These are phyloP conservation scores for Dermatemys mawii DNA, from an alignment of 2,113 vertebrate species.

Conservation along the genomic window DNA sequence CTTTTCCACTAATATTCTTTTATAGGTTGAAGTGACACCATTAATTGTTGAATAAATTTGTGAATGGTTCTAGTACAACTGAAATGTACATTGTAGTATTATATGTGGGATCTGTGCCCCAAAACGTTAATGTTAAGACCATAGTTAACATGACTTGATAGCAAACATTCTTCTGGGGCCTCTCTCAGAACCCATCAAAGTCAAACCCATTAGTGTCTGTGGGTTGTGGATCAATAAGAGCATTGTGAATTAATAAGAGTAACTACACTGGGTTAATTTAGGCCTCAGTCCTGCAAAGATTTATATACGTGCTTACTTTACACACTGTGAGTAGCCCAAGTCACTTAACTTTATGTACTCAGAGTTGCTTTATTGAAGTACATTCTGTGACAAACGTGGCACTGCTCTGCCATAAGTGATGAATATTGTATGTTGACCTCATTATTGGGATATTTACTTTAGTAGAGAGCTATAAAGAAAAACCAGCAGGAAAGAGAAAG, in stretches of 20 bases:
- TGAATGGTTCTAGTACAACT: neutral
- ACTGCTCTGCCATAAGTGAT: neutral
- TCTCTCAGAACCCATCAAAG: neutral
- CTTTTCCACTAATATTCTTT: neutral
- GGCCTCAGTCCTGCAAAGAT: neutral
- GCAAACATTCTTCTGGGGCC: neutral
- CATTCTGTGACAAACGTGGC: neutral
- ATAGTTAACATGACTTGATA: neutral
- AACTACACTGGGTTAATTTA: neutral
- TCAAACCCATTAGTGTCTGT: rapidly evolving
- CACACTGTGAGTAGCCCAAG: neutral
- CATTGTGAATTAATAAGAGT: neutral
- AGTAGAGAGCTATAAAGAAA: neutral
- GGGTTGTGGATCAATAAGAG: neutral
- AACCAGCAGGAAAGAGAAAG: neutral
- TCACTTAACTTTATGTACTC: neutral
- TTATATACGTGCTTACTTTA: neutral
- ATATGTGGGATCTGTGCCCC: neutral
- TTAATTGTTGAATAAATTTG: neutral
- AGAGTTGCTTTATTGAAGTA: neutral
- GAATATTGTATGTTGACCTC: neutral
- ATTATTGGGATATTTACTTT: neutral
- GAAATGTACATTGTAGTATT: neutral
- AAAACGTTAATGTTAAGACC: neutral
- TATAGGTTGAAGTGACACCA: neutral